Conservation (phyloP, 2,797 vertebrate species). For the Gadopsis marmoratus region DNA sequence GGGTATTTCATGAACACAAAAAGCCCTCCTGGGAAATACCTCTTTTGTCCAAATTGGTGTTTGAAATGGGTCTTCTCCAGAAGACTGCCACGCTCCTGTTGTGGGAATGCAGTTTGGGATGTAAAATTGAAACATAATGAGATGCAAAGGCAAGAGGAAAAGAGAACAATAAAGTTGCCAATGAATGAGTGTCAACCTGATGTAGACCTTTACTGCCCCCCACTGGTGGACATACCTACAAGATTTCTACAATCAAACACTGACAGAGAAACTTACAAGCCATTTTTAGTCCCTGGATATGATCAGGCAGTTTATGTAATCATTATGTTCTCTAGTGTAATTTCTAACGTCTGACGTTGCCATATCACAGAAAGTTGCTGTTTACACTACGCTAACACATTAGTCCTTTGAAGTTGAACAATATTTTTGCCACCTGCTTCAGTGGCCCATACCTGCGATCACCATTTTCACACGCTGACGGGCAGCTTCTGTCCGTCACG, state of each 20-base stretch:
- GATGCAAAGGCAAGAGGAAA: slow-evolving; percentile 40
- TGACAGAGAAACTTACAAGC: slow-evolving; percentile 9
- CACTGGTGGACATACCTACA: slow-evolving; percentile 53
- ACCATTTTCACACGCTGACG: background rate
- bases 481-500: background rate
- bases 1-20: slow-evolving; percentile 33
- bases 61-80: slow-evolving; percentile 12
- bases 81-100: slow-evolving; percentile 27
- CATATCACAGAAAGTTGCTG: background rate
- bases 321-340: background rate
- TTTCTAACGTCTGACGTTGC: background rate
- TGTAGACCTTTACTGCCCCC: slow-evolving; percentile 79
- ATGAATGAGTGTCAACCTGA: slow-evolving; percentile 27
- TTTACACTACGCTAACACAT: background rate
- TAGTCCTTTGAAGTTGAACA: background rate
- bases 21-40: slow-evolving; percentile 52
- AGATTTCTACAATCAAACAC: slow-evolving; percentile 14
- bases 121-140: slow-evolving; percentile 67
- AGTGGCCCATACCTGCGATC: background rate
- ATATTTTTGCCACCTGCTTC: background rate
- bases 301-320: slow-evolving; percentile 33
- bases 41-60: slow-evolving; percentile 32
- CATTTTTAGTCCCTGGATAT: slow-evolving; percentile 23
- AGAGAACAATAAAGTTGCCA: slow-evolving; percentile 40
- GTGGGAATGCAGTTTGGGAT: slow-evolving; percentile 44